These are phyloP conservation scores for Clarias platycephalus DNA, from an alignment of 2,797 vertebrate species.

Conservation along the genomic window DNA sequence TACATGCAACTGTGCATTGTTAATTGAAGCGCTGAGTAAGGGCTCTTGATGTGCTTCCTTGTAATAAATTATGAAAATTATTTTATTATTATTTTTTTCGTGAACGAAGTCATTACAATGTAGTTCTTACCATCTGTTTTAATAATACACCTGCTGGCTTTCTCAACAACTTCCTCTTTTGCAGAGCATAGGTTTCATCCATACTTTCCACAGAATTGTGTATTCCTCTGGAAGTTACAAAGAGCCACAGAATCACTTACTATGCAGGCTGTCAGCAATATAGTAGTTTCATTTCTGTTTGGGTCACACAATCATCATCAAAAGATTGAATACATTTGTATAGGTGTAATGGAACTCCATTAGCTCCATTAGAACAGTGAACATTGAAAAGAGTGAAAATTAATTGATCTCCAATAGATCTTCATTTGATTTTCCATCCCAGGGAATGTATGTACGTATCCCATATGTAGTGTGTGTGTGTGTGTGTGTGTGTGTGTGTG, in stretches of 20 bases:
- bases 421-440: not conserved
- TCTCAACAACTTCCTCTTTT: not conserved
- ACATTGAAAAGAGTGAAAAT: not conserved
- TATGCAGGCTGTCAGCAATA: not conserved
- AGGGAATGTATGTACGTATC: no score
- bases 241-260: not conserved
- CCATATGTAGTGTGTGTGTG: no score
- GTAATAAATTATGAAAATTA: not conserved
- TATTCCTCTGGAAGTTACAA: not conserved
- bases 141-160: not conserved
- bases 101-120: not conserved
- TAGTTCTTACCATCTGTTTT: not conserved
- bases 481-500: no score
- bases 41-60: not conserved
- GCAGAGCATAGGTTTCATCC: not conserved
- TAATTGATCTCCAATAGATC: not conserved
- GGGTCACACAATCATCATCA: not conserved
- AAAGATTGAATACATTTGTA: not conserved
- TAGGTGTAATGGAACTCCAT: not conserved
- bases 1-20: not conserved
- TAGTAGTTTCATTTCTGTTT: not conserved
- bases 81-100: not conserved
- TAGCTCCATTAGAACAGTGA: not conserved
- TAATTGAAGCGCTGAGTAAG: not conserved
- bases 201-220: not conserved